Conservation (phyloP, 2,797 vertebrate genomes). For the Podargus strigoides region DNA sequence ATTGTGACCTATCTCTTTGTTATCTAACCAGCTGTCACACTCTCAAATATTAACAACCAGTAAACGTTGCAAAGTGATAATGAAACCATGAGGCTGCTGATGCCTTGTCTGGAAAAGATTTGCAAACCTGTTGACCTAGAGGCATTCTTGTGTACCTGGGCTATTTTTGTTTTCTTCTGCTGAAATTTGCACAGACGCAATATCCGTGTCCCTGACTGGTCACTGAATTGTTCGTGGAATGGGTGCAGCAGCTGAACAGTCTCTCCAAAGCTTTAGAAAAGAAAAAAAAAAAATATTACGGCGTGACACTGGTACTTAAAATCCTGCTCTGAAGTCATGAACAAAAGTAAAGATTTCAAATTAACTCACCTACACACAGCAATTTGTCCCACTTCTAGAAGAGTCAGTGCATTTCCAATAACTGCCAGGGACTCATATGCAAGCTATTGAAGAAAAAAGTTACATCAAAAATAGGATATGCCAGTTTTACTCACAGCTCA, state of each 20-base stretch:
- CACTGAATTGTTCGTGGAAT: conserved; percentile 92
- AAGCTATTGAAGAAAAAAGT: conserved; percentile 76
- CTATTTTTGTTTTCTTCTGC: conserved; percentile 97
- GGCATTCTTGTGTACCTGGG: conserved; percentile 78
- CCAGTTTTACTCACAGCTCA: neutral
- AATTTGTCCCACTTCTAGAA: conserved; percentile 94
- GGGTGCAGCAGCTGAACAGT: conserved; percentile 92
- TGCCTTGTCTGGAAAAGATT: neutral
- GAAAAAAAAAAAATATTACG: neutral
- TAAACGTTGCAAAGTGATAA: neutral
- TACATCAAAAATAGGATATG: neutral
- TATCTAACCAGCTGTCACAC: neutral
- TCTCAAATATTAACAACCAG: neutral
- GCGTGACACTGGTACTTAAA: neutral
- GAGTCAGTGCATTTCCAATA: conserved; percentile 90
- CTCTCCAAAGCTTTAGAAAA: conserved; percentile 89
- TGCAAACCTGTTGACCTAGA: neutral
- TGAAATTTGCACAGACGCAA: conserved; percentile 92
- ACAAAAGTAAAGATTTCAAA: neutral
- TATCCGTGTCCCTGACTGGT: conserved; percentile 88
- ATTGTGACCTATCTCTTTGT: neutral
- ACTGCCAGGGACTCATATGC: conserved; percentile 96
- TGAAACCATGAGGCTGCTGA: neutral
- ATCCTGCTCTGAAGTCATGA: neutral
- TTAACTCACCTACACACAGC: conserved; percentile 89